Base-by-base conservation (phyloP, 2,797 vertebrate genomes). In the Bradypodion pumilum region DNA sequence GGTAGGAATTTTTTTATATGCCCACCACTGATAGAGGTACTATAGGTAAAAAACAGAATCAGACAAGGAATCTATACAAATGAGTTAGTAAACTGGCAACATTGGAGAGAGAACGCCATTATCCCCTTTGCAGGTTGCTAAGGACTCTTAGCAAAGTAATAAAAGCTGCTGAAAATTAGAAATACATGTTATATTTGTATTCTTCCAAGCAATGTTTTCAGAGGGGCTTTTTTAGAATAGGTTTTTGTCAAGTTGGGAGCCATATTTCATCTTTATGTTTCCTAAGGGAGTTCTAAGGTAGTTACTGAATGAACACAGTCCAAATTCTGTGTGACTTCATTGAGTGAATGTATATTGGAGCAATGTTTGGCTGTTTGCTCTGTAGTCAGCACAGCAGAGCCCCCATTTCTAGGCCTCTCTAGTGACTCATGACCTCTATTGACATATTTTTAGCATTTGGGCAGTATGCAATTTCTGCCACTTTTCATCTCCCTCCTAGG, bases 41-140 rank as follows among this genome's bases (percentile, higher is more conserved):
- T 68, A 69, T 69, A 42, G 37, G 29, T 60, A 60, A 16, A 29
- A 42, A 62, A 27, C 44, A 37, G 37, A 63, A 42, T 62, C 29
- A 42, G 32, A 65, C 40, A 82, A 82, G 68, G 70, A 74, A 65
- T 82, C 37, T 75, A n/a, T 82, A 27, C 32, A 66, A 25, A 44
- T 49, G 29, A 49, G 16, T 25, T 62, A 82, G 21, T 66, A 15
- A 60, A 16, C 25, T 37, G 32, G 19, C 29, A 78, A 5, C 65
- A 60, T 40, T 8, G n/a, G 37, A n/a, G 4, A 44, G 32, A 69
- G 32, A 15, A 65, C 29, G 19, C 23, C 42, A 44, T 27, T 69
- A 32, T 25, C 35, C 15, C 7, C 40, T 80, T 69, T 40, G 10
- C 1, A 76, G 37, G 29, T 62, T 8, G 59, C 27, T 63, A 78